Conservation (phyloP, 2,888 invertebrate genomes). For the Baccha elongata region DNA sequence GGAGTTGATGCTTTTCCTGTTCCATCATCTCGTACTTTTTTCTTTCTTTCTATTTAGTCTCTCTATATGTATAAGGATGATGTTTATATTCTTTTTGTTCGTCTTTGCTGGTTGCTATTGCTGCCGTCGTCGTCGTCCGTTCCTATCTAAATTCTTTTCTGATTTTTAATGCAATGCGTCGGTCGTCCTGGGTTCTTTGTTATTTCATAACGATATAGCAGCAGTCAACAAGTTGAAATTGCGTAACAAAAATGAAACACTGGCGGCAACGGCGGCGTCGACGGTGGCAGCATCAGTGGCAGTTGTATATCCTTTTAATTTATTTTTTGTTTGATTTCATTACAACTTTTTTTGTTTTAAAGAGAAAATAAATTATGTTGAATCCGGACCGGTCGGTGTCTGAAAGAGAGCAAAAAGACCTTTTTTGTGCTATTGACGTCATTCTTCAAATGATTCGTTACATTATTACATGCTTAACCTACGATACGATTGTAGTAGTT, state of each 20-base stretch:
- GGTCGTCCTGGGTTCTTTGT: slow-evolving; percentile 30
- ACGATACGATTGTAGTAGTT: slow-evolving; percentile 47
- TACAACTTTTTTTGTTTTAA: slow-evolving; percentile 25
- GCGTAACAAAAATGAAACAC: slow-evolving; percentile 45
- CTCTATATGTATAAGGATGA: neutral
- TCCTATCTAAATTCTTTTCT: neutral
- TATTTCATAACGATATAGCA: slow-evolving; percentile 17
- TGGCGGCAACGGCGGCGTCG: slow-evolving; percentile 8
- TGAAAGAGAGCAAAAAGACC: slow-evolving; percentile 33
- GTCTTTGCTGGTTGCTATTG: slow-evolving; percentile 1
- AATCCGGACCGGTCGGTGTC: slow-evolving; percentile 14
- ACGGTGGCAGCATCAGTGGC: neutral
- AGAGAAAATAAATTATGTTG: neutral
- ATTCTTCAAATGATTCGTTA: slow-evolving; percentile 46
- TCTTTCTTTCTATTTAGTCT: neutral
- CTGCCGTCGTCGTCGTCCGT: too few relatives aligned
- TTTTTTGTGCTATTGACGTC: slow-evolving; percentile 53
- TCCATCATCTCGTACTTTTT: neutral
- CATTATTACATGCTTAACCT: slow-evolving; percentile 55
- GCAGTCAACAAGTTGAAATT: slow-evolving; percentile 65
- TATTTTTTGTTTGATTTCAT: slow-evolving; percentile 44
- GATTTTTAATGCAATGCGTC: slow-evolving; percentile 36
- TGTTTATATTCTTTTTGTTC: neutral
- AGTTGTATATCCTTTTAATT: slow-evolving; percentile 9
- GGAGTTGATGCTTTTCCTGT: slow-evolving; percentile 21